Conservation (phyloP, 2,888 invertebrate species). For the Calameuta pallipes region DNA sequence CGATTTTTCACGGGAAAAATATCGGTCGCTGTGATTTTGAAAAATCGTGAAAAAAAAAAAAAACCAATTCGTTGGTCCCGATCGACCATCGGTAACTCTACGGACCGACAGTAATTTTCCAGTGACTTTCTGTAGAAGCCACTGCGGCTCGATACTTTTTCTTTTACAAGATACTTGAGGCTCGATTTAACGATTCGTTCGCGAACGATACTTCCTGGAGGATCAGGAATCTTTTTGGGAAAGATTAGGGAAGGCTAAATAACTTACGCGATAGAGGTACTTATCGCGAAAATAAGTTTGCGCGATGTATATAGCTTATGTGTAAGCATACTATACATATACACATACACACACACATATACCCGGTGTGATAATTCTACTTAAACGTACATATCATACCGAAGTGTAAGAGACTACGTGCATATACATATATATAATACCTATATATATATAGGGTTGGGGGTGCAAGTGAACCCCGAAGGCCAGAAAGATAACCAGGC, state of each 20-base stretch:
- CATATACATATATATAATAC: too few species aligned
- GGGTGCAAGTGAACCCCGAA: background rate
- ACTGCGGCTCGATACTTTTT: background rate
- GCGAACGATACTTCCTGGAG: background rate
- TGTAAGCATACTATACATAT: too few species aligned
- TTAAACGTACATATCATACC: background rate
- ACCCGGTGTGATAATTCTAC: background rate
- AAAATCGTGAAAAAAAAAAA: background rate
- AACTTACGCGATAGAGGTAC: background rate
- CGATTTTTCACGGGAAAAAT: background rate
- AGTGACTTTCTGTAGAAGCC: background rate
- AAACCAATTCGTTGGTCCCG: background rate
- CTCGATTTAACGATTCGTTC: background rate
- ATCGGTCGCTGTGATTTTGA: background rate
- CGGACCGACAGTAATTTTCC: background rate
- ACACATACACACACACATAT: too few species aligned
- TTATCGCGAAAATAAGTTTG: background rate
- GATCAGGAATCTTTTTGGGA: background rate
- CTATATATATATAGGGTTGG: background rate
- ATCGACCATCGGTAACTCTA: too few species aligned
- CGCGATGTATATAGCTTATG: too few species aligned
- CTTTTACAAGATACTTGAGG: background rate
- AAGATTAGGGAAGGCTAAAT: background rate
- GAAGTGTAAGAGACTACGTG: background rate
- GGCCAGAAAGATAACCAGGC: background rate